A percentile compares a stretch with the other conserved stretches of the same genome.
These are phyloP conservation scores for Manacus vitellinus DNA, from an alignment of 2,113 vertebrate genomes.

Conservation along the genomic window DNA sequence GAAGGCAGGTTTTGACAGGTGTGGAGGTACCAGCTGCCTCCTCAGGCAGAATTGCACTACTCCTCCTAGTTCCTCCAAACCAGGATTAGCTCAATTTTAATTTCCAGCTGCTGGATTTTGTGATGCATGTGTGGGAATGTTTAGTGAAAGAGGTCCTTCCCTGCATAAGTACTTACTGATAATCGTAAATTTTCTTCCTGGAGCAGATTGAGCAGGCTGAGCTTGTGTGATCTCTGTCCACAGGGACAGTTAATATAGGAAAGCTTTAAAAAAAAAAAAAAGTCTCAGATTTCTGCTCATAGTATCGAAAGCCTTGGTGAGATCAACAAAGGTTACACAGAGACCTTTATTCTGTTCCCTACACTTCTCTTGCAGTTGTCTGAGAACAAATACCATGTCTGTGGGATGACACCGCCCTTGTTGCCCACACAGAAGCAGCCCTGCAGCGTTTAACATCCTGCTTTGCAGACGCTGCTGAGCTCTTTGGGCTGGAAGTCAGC, in stretches of 20 bases:
- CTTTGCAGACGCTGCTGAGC: no score
- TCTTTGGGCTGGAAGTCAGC: no score
- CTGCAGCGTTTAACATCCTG: no score
- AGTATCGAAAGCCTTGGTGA: no score
- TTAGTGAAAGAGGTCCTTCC: background rate
- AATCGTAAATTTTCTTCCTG: background rate
- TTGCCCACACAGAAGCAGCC: no score
- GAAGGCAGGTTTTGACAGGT: background rate
- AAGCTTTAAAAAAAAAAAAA: background rate
- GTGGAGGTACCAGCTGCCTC: background rate
- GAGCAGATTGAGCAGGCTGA: background rate
- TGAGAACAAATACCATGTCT: no score
- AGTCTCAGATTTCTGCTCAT: no score
- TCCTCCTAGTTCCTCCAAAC: background rate
- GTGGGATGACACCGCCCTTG: no score
- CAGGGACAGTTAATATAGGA: background rate
- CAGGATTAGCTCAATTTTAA: background rate
- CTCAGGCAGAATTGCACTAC: background rate
- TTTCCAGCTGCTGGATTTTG: background rate
- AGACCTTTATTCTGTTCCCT: no score
- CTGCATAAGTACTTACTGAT: background rate
- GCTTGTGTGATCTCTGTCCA: background rate
- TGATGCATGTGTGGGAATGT: background rate
- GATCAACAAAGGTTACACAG: no score
- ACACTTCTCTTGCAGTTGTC: no score